phyloP scores from a whole-genome alignment of 1,140 invertebrate species.

The Cydia pomonella region DNA sequence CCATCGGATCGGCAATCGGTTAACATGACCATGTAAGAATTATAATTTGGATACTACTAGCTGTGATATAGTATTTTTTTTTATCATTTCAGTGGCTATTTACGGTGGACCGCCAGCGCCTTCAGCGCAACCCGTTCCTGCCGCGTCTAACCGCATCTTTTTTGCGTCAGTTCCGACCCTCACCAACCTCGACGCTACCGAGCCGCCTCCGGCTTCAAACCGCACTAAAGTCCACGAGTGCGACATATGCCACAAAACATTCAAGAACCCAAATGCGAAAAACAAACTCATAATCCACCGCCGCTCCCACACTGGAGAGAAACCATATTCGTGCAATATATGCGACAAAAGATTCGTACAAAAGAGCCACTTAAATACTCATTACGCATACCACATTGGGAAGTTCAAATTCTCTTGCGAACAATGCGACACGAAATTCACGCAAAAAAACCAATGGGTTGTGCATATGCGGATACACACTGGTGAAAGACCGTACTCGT shows the following conservation, averaged over 20 bases:
- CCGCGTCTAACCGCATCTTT: background rate
- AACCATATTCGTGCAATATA: background rate
- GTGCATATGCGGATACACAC: constrained; percentile 12
- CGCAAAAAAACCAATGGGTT: background rate
- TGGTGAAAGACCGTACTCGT: background rate
- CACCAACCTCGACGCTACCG: background rate
- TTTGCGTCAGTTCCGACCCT: background rate
- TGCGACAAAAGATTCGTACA: constrained; percentile 6
- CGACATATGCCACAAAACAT: background rate
- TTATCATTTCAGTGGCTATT: background rate
- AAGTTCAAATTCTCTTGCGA: constrained; percentile 12
- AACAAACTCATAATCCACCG: background rate
- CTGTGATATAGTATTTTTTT: no score
- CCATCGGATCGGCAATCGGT: no score
- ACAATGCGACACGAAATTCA: constrained; percentile 1
- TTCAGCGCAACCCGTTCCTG: background rate
- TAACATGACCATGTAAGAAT: no score
- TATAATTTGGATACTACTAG: no score
- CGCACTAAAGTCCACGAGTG: background rate
- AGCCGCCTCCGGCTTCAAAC: background rate
- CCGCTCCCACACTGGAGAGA: constrained; percentile 3
- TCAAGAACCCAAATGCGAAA: constrained; percentile 1
- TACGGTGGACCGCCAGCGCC: background rate
- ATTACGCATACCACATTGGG: background rate
- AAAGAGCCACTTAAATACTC: constrained; percentile 15